Percentiles rank a stretch among this genome's conserved stretches.
These are phyloP conservation scores for Gila robusta DNA, from an alignment of 2,797 vertebrate genomes.

Conservation along the genomic window DNA sequence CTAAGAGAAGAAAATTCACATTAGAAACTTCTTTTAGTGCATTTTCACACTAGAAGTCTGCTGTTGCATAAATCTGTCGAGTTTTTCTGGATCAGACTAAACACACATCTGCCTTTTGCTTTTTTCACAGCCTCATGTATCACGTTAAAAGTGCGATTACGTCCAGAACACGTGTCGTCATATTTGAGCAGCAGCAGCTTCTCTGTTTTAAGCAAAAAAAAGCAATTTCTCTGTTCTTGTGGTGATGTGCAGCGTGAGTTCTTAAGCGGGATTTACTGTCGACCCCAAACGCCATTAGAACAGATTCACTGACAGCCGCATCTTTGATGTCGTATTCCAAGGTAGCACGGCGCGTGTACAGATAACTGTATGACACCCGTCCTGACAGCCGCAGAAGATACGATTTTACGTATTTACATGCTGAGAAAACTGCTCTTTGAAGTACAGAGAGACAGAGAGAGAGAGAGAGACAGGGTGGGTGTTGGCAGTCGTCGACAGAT, in stretches of 20 bases:
- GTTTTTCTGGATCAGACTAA: background rate
- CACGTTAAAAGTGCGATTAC: background rate
- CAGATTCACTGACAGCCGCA: slow-evolving; percentile 49
- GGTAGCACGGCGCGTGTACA: slow-evolving; percentile 20
- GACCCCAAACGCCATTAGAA: slow-evolving; percentile 58
- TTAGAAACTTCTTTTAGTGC: background rate
- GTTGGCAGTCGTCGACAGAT: slow-evolving; percentile 34
- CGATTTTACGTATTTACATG: slow-evolving; percentile 41
- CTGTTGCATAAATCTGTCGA: background rate
- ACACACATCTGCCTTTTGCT: background rate
- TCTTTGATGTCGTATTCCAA: slow-evolving; percentile 56
- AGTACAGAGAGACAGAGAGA: slow-evolving; percentile 27
- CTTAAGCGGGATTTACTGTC: slow-evolving; percentile 62
- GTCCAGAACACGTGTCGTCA: background rate
- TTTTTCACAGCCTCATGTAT: background rate
- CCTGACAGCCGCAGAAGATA: slow-evolving; percentile 30
- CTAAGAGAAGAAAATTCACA: background rate
- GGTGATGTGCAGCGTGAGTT: slow-evolving; percentile 38
- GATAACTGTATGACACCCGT: slow-evolving; percentile 43
- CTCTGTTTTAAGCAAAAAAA: slow-evolving; percentile 28
- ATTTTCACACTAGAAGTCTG: background rate
- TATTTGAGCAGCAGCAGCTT: background rate
- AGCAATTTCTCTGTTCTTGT: slow-evolving; percentile 13
- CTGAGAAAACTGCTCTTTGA: slow-evolving; percentile 37
- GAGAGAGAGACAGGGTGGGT: background rate